Evolutionary conservation across 1,140 invertebrate species (phyloP), one percentile per base, ranked within the genome.

Genomic region (Drosophila nasuta): DNA sequence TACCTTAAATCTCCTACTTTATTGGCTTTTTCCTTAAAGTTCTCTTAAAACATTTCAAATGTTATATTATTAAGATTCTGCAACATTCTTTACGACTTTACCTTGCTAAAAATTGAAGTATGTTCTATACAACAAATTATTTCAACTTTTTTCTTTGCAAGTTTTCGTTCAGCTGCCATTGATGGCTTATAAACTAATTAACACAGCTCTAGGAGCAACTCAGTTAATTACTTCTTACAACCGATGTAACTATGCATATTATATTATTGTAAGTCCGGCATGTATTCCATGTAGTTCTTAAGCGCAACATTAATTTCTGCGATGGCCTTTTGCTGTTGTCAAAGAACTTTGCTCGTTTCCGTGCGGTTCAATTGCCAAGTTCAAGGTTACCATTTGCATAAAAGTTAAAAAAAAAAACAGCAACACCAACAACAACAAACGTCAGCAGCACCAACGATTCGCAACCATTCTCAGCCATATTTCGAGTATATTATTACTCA

Each of bases 401-500:
- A 63, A 63, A 75, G 72, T 35, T 30, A 30, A 35, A 35, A 54
- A 43, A 43, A 60, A 20, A 51, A 15, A 17, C 2, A 71, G 7
- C 30, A 17, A 25, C 0, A 15, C 8, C 13, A 57, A 45, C 15
- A 28, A 48, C 13, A 10, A 52, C 5, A 33, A 56, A 41, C 25
- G 30, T 13, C 20, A 56, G 43, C 13, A 48, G 45, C 35, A 10
- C 10, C 25, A 52, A 13, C 11, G 25, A 11, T 11, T 13, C 17
- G 13, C 45, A 52, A 38, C 25, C 66, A 68, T 59, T 68, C 58
- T 46, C 33, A 54, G 35, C 72, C 72, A 69, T 69, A 62, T 49
- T 56, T 57, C 51, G 72, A 54, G 66, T 69, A 15, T 69, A 62
- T 75, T 69, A 75, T 87, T 87, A 86, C 70, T 86, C 82, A 86